Percentiles rank a stretch among this genome's conserved stretches.
Conservation (phyloP, 1,140 invertebrate species). For the Brachionus koreanus region DNA sequence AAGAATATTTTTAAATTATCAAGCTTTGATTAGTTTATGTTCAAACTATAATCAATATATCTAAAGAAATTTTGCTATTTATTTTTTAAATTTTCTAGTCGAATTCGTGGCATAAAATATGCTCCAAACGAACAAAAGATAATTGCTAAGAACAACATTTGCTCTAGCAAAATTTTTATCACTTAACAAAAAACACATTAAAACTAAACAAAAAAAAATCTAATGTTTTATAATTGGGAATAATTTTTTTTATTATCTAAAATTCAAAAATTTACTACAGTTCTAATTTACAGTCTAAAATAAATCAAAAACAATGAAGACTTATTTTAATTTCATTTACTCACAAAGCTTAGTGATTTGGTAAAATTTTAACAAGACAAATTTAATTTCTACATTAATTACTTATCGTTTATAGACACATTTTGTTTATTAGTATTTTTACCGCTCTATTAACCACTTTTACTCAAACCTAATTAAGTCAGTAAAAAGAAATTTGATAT, state of each 20-base stretch:
- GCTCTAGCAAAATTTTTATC: too few species aligned
- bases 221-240: not conserved
- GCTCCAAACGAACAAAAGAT: not conserved
- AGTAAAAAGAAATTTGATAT: not conserved
- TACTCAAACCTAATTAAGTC: not conserved
- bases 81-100: not conserved
- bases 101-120: not conserved
- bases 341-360: not conserved
- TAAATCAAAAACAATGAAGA: not conserved
- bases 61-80: not conserved
- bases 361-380: not conserved
- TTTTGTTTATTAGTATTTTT: not conserved
- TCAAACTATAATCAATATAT: not conserved
- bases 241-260: not conserved
- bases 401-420: not conserved
- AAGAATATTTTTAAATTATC: not conserved
- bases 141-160: not conserved
- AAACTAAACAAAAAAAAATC: not conserved
- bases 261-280: not conserved
- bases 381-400: too few species aligned
- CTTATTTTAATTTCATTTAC: not conserved
- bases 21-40: not conserved
- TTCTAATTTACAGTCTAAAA: not conserved
- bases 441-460: not conserved
- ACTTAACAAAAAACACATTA: not conserved